phyloP scores from a whole-genome alignment of 2,888 invertebrate genomes.

The Periphyllus acericola region DNA sequence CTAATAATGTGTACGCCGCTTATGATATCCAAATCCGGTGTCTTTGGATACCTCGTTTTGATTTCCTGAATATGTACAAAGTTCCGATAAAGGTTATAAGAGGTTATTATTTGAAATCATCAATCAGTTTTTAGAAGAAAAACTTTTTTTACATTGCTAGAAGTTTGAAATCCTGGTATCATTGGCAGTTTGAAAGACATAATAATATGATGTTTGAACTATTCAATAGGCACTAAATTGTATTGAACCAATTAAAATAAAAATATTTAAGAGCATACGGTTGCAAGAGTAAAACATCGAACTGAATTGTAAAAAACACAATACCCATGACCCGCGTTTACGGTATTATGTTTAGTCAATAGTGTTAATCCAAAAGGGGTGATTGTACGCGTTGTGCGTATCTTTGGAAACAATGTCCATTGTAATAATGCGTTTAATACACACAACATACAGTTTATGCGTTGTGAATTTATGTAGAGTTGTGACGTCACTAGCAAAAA shows the following conservation, averaged over 20 bases:
- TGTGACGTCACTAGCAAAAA: not conserved
- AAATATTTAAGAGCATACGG: not conserved
- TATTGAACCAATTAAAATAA: not conserved
- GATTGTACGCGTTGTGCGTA: not conserved
- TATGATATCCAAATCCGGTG: conserved; percentile 45
- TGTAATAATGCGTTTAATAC: not conserved
- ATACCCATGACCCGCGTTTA: not conserved
- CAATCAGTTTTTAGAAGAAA: not conserved
- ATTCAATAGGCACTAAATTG: not conserved
- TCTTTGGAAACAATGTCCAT: conserved; percentile 6
- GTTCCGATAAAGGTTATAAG: not conserved
- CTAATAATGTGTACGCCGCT: conserved; percentile 40
- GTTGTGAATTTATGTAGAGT: not conserved
- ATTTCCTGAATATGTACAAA: conserved; percentile 10
- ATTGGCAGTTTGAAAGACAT: conserved; percentile 40
- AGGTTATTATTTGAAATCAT: not conserved
- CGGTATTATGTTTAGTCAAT: conserved; percentile 19
- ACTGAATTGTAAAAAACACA: not conserved
- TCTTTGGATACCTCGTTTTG: conserved; percentile 43
- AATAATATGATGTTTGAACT: not conserved
- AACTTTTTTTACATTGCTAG: not conserved
- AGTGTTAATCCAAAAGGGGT: not conserved
- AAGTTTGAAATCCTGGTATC: conserved; percentile 49
- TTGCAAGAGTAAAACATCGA: not conserved
- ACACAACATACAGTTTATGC: not conserved